phyloP scores from a whole-genome alignment of 2,888 invertebrate species.

The Nephrotoma flavescens region DNA sequence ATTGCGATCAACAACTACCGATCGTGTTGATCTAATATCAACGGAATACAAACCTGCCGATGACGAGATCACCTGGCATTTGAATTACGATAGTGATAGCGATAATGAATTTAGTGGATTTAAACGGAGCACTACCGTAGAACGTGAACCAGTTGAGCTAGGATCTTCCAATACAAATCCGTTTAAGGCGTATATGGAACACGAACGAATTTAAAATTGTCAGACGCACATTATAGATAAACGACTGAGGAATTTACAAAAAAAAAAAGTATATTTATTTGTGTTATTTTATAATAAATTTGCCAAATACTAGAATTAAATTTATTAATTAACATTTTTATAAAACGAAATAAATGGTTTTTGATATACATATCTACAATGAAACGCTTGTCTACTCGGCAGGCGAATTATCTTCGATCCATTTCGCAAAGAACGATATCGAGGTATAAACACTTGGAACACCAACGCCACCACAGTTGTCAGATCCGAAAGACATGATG shows the following conservation, averaged over 20 bases:
- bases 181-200: background rate
- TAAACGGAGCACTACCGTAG: background rate
- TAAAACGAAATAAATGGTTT: background rate
- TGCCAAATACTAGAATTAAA: background rate
- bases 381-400: slow-evolving; percentile 20
- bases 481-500: slow-evolving; percentile 65
- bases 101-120: background rate
- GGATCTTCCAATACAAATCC: background rate
- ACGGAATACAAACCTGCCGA: background rate
- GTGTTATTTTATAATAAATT: background rate
- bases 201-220: background rate
- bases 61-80: background rate
- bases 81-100: background rate
- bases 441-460: slow-evolving; percentile 66
- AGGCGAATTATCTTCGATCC: slow-evolving; percentile 60
- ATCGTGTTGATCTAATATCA: background rate
- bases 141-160: background rate
- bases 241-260: background rate
- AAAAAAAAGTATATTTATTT: background rate
- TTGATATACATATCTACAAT: background rate
- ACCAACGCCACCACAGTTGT: slow-evolving; percentile 56
- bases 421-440: slow-evolving; percentile 54
- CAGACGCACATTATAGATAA: background rate
- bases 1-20: background rate
- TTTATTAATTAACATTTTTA: background rate